Evolutionary conservation across 2,113 vertebrate species (phyloP), one percentile per base, ranked within the genome.

Genomic region (Nanger granti): DNA sequence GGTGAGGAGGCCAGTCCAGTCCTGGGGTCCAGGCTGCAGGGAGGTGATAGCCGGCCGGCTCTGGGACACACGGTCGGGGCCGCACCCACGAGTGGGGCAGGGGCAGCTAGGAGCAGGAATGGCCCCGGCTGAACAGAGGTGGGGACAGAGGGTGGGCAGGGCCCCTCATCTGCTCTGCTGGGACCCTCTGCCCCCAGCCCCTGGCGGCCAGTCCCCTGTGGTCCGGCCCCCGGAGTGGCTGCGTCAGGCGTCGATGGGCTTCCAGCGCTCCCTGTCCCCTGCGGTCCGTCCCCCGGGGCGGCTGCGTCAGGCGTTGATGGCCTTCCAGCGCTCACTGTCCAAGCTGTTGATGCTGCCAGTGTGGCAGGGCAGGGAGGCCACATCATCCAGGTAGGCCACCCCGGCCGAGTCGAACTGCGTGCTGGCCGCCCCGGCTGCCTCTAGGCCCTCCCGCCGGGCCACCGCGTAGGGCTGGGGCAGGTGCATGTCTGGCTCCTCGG

Each of bases 321-420:
- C 99, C 98, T 99, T 99, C 99, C 99, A 99, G 97, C 99, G 99
- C 97, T 99, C 99, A 5, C 99, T 99, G 98, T 99, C 99, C 1
- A 99, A 97, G 97, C 99, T 99, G 99, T 99, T 99, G 97, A 99
- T 98, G 98, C 99, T 99, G 98, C 99, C 99, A 0, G 99, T 98
- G 0, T 99, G 99, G 89, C 99, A 99, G 0, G 99, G 99, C 98
- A 99, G 99, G 1, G 99, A 99, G 14, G 99, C 99, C 7, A 99
- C 98, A 0, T 99, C 99, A 0, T 99, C 99, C 97, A 99, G 98
- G 98, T 99, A 99, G 15, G 99, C 99, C 34, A 96, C 94, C 0
- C 94, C 79, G 0, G 99, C 98, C 5, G 99, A 99, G 97, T 99
- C 99, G 1, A 99, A 99, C 98, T 99, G 99, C 3, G 99, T 99